Conservation (phyloP, 2,113 vertebrate genomes). For the Circaetus gallicus region DNA sequence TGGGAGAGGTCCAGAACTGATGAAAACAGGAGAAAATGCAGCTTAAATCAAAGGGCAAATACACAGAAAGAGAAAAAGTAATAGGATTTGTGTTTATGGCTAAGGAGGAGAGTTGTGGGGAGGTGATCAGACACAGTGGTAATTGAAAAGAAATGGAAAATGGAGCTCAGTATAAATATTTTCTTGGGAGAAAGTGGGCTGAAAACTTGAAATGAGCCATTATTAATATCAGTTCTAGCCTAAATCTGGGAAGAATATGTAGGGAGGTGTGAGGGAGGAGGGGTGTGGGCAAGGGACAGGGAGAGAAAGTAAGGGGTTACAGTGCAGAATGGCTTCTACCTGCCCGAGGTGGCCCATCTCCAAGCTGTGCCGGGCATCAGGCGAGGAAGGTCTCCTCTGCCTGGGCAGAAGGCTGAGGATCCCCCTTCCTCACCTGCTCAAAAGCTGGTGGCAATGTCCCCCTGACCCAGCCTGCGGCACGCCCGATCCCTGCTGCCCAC, state of each 20-base stretch:
- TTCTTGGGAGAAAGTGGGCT: neutral
- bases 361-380: neutral
- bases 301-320: rapidly evolving
- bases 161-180: neutral
- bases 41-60: conserved; percentile 74
- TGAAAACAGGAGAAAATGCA: conserved; percentile 47
- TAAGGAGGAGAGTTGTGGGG: conserved; percentile 18
- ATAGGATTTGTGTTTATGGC: conserved; percentile 68
- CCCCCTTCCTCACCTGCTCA: neutral
- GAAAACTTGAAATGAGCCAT: neutral
- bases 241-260: neutral
- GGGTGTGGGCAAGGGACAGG: neutral
- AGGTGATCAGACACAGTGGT: neutral
- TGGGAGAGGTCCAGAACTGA: conserved; percentile 41
- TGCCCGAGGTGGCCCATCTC: rapidly evolving
- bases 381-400: too few species aligned
- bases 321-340: neutral
- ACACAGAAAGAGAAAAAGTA: conserved; percentile 23
- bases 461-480: neutral
- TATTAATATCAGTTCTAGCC: neutral
- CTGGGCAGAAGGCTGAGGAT: neutral
- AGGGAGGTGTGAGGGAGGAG: too few species aligned
- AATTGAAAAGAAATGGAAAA: conserved; percentile 26
- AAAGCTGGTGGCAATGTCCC: rapidly evolving
- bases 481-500: neutral